These are phyloP conservation scores for Paramormyrops hopkinsi DNA, from an alignment of 2,797 vertebrate genomes.

Conservation along the genomic window DNA sequence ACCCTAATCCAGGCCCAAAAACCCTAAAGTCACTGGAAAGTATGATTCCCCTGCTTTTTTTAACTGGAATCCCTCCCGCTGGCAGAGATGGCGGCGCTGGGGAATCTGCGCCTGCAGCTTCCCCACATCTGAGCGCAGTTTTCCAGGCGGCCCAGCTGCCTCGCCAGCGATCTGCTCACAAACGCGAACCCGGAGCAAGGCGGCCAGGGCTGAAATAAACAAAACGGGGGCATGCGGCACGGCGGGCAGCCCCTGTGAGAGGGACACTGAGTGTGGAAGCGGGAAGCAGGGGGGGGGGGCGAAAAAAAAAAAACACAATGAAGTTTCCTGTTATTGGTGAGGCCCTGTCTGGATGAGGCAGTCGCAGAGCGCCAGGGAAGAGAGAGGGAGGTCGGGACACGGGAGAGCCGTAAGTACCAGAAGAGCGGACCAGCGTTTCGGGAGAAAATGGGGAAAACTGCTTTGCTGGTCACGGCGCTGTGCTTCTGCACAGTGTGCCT, in stretches of 20 bases:
- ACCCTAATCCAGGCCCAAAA: slow-evolving; percentile 30
- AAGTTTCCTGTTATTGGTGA: slow-evolving; percentile 55
- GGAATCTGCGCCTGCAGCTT: slow-evolving; percentile 16
- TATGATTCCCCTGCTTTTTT: slow-evolving; percentile 56
- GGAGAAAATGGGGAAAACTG: slow-evolving; percentile 52
- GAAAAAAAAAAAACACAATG: slow-evolving; percentile 35
- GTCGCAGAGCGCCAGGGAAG: slow-evolving; percentile 25
- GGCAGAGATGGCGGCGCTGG: not conserved
- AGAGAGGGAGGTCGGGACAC: slow-evolving; percentile 21
- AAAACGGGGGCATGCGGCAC: not conserved
- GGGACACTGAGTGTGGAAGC: slow-evolving; percentile 56
- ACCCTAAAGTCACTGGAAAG: slow-evolving; percentile 39
- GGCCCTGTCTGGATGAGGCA: slow-evolving; percentile 19
- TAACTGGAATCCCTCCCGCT: slow-evolving; percentile 46
- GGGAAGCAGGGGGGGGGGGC: slow-evolving; percentile 42
- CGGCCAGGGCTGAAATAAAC: not conserved
- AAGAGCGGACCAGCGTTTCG: slow-evolving; percentile 29
- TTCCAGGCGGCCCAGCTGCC: not conserved
- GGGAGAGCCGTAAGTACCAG: slow-evolving; percentile 25
- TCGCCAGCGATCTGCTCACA: slow-evolving; percentile 2
- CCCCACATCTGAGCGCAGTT: not conserved
- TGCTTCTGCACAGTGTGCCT: slow-evolving; percentile 45
- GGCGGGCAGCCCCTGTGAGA: slow-evolving; percentile 26
- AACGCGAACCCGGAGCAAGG: not conserved
- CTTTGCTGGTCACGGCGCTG: slow-evolving; percentile 48